Evolutionary conservation across 2,113 vertebrate species (phyloP).

Genomic region (Narcine bancroftii): DNA sequence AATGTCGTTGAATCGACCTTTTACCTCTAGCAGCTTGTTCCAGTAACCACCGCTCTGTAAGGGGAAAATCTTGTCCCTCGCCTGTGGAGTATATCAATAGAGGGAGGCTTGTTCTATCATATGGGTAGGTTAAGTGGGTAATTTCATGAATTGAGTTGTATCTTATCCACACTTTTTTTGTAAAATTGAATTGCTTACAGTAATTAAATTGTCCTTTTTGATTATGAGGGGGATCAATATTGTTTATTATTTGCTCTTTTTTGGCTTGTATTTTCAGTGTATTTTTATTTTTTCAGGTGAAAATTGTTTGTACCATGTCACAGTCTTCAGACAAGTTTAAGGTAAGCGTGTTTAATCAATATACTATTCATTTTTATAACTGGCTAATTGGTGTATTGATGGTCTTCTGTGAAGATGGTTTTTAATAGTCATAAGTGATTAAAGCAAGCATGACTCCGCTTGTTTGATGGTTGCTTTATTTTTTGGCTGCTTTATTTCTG

Average conservation of each 20-base stretch:
- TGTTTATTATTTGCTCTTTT: background rate
- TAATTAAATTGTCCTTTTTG: background rate
- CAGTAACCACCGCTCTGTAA: no score
- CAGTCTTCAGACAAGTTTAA: slow-evolving; percentile 33
- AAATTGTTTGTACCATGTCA: background rate
- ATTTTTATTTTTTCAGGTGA: slow-evolving; percentile 21
- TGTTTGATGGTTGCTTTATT: background rate
- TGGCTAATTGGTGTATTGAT: background rate
- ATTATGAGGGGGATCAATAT: background rate
- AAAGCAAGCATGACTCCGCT: background rate
- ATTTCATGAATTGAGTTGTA: background rate
- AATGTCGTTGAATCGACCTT: no score
- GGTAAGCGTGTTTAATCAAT: background rate
- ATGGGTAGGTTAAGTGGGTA: background rate
- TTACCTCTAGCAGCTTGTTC: no score
- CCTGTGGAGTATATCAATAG: no score
- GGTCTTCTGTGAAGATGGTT: background rate
- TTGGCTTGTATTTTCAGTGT: background rate
- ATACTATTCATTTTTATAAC: background rate
- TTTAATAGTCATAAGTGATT: no score
- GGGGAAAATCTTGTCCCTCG: no score
- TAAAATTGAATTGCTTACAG: background rate
- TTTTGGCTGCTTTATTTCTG: background rate
- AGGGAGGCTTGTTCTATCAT: background rate
- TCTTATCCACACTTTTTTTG: background rate